These are phyloP conservation scores for Drosophila obscura DNA, from an alignment of 1,140 invertebrate genomes.

Conservation along the genomic window DNA sequence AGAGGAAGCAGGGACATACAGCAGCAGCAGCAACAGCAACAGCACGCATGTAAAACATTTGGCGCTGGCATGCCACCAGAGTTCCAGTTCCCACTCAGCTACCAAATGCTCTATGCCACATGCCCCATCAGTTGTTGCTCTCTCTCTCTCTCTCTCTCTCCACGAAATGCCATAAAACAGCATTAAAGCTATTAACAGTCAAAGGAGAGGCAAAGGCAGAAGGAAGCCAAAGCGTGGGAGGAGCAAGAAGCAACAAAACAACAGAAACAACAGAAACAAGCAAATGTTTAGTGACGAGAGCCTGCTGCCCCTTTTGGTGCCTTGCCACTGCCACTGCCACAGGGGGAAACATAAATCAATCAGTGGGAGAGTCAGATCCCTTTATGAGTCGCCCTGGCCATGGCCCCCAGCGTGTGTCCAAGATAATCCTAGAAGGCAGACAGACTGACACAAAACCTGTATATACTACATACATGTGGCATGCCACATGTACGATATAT, in stretches of 20 bases:
- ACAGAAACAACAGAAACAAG: constrained; percentile 4
- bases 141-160: constrained; percentile 31
- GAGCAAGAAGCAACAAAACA: not conserved
- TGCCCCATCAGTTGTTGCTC: constrained; percentile 10
- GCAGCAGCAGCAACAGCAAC: constrained; percentile 8
- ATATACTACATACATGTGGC: constrained; percentile 10
- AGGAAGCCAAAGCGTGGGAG: not conserved
- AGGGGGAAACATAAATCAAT: constrained; percentile 66
- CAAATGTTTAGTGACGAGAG: constrained; percentile 30
- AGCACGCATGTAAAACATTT: constrained; percentile 77
- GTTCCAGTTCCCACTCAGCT: constrained; percentile 22
- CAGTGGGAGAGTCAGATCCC: constrained; percentile 54
- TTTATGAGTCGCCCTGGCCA: constrained; percentile 42
- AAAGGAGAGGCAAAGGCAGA: constrained; percentile 29
- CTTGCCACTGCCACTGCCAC: constrained; percentile 2
- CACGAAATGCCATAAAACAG: constrained; percentile 76
- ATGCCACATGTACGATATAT: constrained; percentile 4
- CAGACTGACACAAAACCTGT: not conserved
- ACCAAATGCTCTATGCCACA: constrained; percentile 1
- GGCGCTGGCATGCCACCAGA: constrained; percentile 73
- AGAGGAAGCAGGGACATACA: constrained; percentile 4
- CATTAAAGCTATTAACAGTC: constrained; percentile 80
- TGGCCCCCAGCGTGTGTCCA: constrained; percentile 45
- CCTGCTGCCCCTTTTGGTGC: constrained; percentile 19
- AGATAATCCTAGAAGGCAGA: constrained; percentile 47